These are phyloP conservation scores for Aproaerema taeniolella DNA, from an alignment of 2,888 invertebrate species.

Conservation along the genomic window DNA sequence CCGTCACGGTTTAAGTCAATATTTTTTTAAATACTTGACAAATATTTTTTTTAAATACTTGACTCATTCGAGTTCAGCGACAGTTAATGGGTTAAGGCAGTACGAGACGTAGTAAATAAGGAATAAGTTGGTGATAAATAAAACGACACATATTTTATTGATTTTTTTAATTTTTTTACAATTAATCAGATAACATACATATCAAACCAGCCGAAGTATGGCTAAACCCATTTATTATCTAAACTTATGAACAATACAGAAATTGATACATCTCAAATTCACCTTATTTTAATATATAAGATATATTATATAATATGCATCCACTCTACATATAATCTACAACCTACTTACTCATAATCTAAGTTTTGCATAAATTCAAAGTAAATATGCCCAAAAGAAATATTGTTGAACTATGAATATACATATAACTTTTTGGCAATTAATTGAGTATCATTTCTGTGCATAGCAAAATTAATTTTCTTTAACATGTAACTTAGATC, in stretches of 20 bases:
- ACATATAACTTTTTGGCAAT: conserved; percentile 79
- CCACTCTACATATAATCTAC: conserved; percentile 77
- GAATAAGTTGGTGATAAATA: conserved; percentile 47
- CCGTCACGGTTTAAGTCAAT: too few relatives aligned
- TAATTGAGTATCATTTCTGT: conserved; percentile 79
- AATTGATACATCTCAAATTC: conserved; percentile 77
- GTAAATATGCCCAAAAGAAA: conserved; percentile 78
- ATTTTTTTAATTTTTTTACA: conserved; percentile 71
- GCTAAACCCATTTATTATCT: conserved; percentile 78
- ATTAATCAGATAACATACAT: conserved; percentile 77
- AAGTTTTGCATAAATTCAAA: conserved; percentile 77
- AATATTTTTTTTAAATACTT: too few relatives aligned
- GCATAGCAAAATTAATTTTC: conserved; percentile 77
- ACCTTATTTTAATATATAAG: conserved; percentile 70
- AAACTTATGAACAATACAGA: conserved; percentile 78
- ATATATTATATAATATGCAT: conserved; percentile 75
- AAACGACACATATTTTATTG: conserved; percentile 52
- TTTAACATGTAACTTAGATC: conserved; percentile 77
- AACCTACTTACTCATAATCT: conserved; percentile 76
- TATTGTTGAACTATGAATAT: conserved; percentile 77
- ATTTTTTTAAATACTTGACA: too few relatives aligned
- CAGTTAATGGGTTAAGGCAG: too few relatives aligned
- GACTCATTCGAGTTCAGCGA: too few relatives aligned
- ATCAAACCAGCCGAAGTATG: conserved; percentile 78
- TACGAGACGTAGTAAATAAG: too few relatives aligned